Evolutionary conservation across 2,888 invertebrate species (phyloP).

Genomic region (Eretmocerus hayati): DNA sequence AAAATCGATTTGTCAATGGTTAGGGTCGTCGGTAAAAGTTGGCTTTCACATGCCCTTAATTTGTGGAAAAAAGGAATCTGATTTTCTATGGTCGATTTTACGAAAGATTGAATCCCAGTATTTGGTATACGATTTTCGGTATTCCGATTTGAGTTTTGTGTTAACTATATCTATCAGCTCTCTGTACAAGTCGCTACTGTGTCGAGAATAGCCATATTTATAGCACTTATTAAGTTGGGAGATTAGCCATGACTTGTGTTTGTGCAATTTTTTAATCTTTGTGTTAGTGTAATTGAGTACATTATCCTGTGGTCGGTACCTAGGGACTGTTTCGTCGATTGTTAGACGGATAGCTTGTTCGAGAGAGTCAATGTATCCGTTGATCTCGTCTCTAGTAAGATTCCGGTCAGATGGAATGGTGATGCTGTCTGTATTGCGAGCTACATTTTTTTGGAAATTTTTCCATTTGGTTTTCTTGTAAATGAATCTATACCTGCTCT

Average conservation of each 20-base stretch:
- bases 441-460: background rate
- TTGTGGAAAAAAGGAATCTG: background rate
- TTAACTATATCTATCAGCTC: background rate
- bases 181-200: background rate
- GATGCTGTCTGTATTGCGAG: background rate
- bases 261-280: background rate
- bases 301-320: conserved; percentile 1
- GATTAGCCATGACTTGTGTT: background rate
- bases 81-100: background rate
- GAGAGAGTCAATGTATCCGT: background rate
- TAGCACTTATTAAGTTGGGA: background rate
- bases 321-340: background rate
- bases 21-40: no score
- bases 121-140: background rate
- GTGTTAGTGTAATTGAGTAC: background rate
- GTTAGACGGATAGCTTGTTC: background rate
- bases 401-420: background rate
- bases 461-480: conserved; percentile 6
- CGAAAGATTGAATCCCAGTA: background rate
- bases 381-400: conserved; percentile 1
- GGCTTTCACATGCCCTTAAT: no score
- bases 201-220: background rate
- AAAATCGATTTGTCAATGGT: no score
- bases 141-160: background rate
- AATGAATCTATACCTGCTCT: background rate